A percentile compares a stretch with the other conserved stretches of the same genome.
Evolutionary conservation across 2,113 vertebrate genomes (phyloP).

Genomic region (Heteronetta atricapilla): DNA sequence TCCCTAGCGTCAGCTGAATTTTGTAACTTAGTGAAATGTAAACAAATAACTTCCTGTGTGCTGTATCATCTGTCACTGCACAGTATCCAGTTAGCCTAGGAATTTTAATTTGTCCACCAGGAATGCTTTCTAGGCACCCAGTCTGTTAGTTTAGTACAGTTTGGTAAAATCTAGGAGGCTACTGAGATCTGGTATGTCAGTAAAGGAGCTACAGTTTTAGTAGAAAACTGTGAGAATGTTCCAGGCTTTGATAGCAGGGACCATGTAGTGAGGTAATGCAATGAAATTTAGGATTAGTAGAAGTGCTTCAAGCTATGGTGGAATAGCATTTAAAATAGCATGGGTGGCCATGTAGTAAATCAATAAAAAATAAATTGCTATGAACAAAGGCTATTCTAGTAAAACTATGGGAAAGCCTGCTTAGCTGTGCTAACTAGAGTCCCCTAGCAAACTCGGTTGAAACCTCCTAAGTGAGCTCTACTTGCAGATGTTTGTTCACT

Average conservation of each 20-base stretch:
- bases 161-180: background rate
- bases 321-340: background rate
- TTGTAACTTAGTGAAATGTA: background rate
- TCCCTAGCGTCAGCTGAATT: background rate
- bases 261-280: background rate
- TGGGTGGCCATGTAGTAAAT: background rate
- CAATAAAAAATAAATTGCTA: background rate
- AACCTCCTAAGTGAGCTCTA: background rate
- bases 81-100: background rate
- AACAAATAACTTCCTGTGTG: constrained; percentile 1
- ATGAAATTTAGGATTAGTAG: background rate
- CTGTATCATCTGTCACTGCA: background rate
- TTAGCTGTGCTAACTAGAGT: background rate
- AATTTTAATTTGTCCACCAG: background rate
- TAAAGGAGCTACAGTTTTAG: background rate
- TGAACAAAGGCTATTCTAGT: background rate
- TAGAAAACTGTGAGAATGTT: background rate
- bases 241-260: background rate
- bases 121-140: background rate
- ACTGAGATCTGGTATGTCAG: background rate
- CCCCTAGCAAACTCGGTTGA: background rate
- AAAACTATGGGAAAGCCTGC: background rate
- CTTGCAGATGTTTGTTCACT: background rate
- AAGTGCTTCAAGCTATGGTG: background rate
- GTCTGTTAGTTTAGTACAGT: background rate